A percentile compares a stretch with the other conserved stretches of the same genome.
Conservation (phyloP, 2,113 vertebrate genomes). For the Acinonyx jubatus region DNA sequence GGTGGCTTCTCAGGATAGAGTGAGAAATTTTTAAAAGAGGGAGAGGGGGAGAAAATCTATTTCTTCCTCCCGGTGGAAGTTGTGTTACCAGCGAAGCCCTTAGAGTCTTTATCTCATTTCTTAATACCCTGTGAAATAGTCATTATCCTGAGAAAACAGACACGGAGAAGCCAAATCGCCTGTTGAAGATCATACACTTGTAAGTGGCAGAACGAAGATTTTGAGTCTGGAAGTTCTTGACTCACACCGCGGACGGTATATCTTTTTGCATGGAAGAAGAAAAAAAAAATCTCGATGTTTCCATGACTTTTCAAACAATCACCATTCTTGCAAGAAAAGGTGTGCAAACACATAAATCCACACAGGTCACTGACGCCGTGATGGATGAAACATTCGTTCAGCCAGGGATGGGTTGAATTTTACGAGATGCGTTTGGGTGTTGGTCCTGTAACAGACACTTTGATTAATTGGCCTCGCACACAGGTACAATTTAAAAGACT, state of each 20-base stretch:
- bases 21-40: neutral
- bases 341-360: neutral
- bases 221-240: neutral
- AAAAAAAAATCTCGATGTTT: neutral
- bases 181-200: neutral
- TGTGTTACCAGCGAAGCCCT: neutral
- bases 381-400: constrained; percentile 53
- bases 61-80: neutral
- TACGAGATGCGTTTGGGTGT: constrained; percentile 19
- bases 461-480: neutral
- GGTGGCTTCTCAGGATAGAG: neutral
- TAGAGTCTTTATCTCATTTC: neutral
- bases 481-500: constrained; percentile 12
- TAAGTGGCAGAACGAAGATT: neutral
- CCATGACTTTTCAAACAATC: constrained; percentile 32
- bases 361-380: constrained; percentile 2
- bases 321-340: constrained; percentile 31
- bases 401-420: constrained; percentile 21
- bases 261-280: constrained; percentile 11
- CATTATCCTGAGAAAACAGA: constrained; percentile 32
- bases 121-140: neutral
- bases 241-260: neutral
- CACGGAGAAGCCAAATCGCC: constrained; percentile 1
- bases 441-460: neutral
- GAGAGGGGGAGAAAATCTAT: neutral